phyloP scores from a whole-genome alignment of 1,140 invertebrate species.

The Rhagoletis pomonella region DNA sequence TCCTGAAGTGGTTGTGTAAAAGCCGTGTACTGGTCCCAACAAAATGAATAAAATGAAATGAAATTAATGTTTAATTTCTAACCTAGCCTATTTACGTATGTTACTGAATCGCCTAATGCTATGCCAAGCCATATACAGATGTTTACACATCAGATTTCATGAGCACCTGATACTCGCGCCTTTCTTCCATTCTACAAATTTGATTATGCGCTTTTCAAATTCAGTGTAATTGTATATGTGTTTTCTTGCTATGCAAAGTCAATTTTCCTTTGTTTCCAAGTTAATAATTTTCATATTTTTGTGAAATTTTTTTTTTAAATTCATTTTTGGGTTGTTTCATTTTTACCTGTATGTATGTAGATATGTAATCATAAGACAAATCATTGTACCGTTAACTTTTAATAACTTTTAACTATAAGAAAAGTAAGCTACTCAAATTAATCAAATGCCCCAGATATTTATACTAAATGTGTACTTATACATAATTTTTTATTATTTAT shows the following conservation, averaged over 20 bases:
- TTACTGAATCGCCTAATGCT: too few species aligned
- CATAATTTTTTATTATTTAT: too few species aligned
- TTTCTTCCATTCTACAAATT: too few species aligned
- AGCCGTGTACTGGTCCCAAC: too few species aligned
- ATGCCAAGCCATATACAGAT: too few species aligned
- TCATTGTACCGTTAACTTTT: conserved; percentile 9
- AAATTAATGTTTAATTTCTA: too few species aligned
- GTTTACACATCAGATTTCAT: too few species aligned
- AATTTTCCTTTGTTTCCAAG: too few species aligned
- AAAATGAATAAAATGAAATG: too few species aligned
- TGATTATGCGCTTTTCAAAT: conserved; percentile 6
- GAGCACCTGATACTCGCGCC: too few species aligned
- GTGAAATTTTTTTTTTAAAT: neutral
- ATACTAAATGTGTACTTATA: neutral
- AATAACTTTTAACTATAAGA: neutral
- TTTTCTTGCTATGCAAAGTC: neutral
- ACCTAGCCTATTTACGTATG: too few species aligned
- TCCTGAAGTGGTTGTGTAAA: too few species aligned
- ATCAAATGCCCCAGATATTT: neutral
- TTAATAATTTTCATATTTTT: neutral
- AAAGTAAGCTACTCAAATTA: conserved; percentile 10
- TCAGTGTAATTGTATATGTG: neutral
- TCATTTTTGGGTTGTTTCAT: neutral
- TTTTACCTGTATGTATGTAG: neutral
- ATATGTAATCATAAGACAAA: neutral